phyloP scores from a whole-genome alignment of 2,888 invertebrate species.

The Operophtera brumata region DNA sequence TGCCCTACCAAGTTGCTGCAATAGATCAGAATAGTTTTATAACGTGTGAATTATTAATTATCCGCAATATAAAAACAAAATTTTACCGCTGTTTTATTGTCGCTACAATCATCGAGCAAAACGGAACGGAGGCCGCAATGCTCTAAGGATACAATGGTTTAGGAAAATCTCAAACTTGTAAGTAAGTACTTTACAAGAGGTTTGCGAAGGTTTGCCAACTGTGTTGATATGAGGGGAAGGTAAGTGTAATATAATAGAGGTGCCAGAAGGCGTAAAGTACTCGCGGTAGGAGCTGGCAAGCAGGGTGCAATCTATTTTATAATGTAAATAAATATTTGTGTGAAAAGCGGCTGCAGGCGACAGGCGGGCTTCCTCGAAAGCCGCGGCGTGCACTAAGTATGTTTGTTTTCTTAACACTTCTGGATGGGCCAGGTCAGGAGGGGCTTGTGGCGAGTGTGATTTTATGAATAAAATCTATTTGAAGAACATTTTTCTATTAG shows the following conservation, averaged over 20 bases:
- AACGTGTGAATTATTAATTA: too few species aligned
- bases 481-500: too few species aligned
- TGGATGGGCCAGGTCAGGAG: slow-evolving; percentile 23
- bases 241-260: slow-evolving; percentile 31
- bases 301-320: slow-evolving; percentile 58
- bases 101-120: too few species aligned
- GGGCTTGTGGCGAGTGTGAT: slow-evolving; percentile 22
- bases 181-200: slow-evolving; percentile 40
- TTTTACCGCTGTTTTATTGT: too few species aligned
- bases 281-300: slow-evolving; percentile 18
- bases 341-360: slow-evolving; percentile 51
- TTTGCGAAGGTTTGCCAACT: slow-evolving; percentile 44
- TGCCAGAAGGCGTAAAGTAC: slow-evolving; percentile 20
- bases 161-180: slow-evolving; percentile 24
- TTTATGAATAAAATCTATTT: neutral
- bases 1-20: too few species aligned
- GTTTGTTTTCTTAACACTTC: slow-evolving; percentile 37
- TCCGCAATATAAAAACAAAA: too few species aligned
- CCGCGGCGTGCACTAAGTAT: slow-evolving; percentile 21
- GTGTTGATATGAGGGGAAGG: slow-evolving; percentile 28
- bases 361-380: slow-evolving; percentile 33
- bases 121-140: too few species aligned
- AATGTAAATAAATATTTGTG: slow-evolving; percentile 65
- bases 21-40: too few species aligned
- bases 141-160: too few species aligned